Conservation (phyloP, 2,888 invertebrate genomes). For the Branchinecta sandiegonensis region DNA sequence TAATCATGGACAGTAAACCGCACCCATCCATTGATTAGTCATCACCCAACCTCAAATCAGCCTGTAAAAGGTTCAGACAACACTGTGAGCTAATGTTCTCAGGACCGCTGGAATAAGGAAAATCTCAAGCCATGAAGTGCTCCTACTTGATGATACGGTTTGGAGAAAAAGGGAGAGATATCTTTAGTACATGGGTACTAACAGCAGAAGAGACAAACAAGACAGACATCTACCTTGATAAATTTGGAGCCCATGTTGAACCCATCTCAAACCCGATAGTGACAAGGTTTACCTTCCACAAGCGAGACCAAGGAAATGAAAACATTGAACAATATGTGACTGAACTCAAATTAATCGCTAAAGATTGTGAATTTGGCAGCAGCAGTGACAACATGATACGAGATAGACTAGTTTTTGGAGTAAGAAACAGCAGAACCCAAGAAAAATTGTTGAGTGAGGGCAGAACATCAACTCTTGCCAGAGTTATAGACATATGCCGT, state of each 20-base stretch:
- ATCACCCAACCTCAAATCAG: neutral
- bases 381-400: conserved; percentile 4
- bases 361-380: neutral
- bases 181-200: neutral
- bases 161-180: conserved; percentile 14
- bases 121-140: conserved; percentile 7
- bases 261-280: too few relatives aligned
- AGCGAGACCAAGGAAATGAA: conserved; percentile 8
- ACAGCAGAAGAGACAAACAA: too few relatives aligned
- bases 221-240: too few relatives aligned
- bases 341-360: conserved; percentile 11
- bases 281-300: neutral
- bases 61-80: neutral
- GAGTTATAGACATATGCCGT: neutral
- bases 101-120: conserved; percentile 7
- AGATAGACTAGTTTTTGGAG: conserved; percentile 14
- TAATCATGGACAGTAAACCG: too few relatives aligned
- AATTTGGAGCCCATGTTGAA: too few relatives aligned
- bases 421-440: conserved; percentile 4
- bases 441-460: too few relatives aligned
- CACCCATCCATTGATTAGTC: too few relatives aligned
- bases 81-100: conserved; percentile 9
- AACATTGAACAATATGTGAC: conserved; percentile 14
- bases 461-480: conserved; percentile 8
- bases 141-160: neutral